Evolutionary conservation across 2,888 invertebrate species (phyloP), one percentile per base, ranked within the genome.

Genomic region (Nasonia oneida): DNA sequence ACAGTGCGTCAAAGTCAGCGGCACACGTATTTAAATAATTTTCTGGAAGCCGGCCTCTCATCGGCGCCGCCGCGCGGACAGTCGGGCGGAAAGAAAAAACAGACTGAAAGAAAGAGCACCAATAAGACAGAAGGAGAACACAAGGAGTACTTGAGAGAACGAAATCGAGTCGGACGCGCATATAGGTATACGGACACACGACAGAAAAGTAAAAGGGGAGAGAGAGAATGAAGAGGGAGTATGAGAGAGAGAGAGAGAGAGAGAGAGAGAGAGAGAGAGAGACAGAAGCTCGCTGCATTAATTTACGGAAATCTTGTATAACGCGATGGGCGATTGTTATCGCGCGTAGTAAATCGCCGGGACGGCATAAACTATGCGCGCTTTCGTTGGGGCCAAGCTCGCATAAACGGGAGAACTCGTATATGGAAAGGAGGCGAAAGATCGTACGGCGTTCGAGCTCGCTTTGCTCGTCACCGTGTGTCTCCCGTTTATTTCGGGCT

Each of bases 231-330:
- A 0, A 77, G 61, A 39, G 37, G 3, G 37, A 37, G 37, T 3
- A 18, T 39, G 39, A 42, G n/a, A 1, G 23, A 12, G 39, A 61
- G 61, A 10, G 18, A 53, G 42, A 77, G 61, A 39, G 0, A 77
- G 39, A 39, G 29, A 29, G 37, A 70, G 39, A 42, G 23, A 0
- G n/a, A 12, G 61, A 10, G 18, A 37, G 61, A 53, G 42, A 77
- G 61, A 39, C 0, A 77, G 39, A 39, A 57, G 76, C 53, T 37
- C 6, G 23, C 23, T 64, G 47, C 78, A 67, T 78, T 78, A 78
- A 78, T 67, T 78, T 78, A 78, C 64, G 47, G 47, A 78, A 78
- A 78, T 78, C 78, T 78, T 67, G 81, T 81, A 67, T 73, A 81
- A 50, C 53, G 61, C 57, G 67, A 29, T 75, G 75, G 76, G 37